Evolutionary conservation across 2,797 vertebrate species (phyloP).

Genomic region (Brotula barbata): DNA sequence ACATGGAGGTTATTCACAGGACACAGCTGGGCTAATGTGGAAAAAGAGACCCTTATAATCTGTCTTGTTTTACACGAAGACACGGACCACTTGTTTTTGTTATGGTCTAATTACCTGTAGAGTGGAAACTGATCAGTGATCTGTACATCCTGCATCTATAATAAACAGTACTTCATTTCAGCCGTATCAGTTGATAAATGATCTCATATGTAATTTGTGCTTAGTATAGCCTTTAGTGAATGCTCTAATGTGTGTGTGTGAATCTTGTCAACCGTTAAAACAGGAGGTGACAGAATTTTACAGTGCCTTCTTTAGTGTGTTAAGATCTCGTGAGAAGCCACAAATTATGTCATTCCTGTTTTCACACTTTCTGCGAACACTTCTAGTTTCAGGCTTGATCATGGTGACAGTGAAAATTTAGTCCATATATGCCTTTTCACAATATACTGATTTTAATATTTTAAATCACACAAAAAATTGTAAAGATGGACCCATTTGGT

Average conservation of each 20-base stretch:
- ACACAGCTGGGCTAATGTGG: conserved; percentile 41
- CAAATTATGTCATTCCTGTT: no score
- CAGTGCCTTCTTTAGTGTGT: neutral
- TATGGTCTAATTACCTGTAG: neutral
- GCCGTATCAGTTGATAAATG: conserved; percentile 26
- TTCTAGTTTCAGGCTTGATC: no score
- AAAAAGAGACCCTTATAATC: neutral
- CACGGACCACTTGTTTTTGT: neutral
- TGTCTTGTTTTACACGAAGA: neutral
- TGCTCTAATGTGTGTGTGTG: neutral
- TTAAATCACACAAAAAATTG: no score
- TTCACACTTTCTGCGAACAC: no score
- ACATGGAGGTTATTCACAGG: conserved; percentile 56
- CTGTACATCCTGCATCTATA: conserved; percentile 22
- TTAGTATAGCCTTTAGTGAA: neutral
- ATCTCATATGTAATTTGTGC: neutral
- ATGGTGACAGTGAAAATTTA: no score
- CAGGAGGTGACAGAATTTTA: neutral
- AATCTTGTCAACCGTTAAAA: neutral
- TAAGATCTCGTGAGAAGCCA: no score
- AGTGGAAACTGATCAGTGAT: neutral
- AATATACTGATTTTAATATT: no score
- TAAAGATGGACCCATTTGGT: no score
- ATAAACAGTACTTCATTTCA: conserved; percentile 50
- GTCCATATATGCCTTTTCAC: no score